Conservation (phyloP, 2,113 vertebrate genomes). For the Pteropus alecto region DNA sequence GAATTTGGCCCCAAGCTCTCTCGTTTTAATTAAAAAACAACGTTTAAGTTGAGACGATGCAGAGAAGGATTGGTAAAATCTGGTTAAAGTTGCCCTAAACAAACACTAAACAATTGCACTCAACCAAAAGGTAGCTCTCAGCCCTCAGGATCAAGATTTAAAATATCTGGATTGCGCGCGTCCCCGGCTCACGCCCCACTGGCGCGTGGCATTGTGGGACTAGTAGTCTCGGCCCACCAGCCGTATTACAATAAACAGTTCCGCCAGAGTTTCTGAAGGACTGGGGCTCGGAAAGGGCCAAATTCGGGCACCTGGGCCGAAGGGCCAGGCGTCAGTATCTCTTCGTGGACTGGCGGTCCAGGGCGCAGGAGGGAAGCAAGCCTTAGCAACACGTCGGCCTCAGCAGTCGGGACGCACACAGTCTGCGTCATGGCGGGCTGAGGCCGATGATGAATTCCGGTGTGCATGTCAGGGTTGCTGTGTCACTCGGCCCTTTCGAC, state of each 20-base stretch:
- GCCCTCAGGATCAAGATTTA: not conserved
- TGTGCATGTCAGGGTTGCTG: slow-evolving; percentile 72
- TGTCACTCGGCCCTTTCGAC: slow-evolving; percentile 78
- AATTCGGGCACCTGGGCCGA: fast-evolving
- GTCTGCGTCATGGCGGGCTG: slow-evolving; percentile 48
- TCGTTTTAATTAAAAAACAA: not conserved
- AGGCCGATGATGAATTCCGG: slow-evolving; percentile 52
- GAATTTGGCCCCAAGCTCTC: not conserved
- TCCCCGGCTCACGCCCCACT: fast-evolving
- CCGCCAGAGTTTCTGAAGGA: fast-evolving
- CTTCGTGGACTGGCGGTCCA: fast-evolving
- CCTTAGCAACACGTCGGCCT: too few relatives aligned
- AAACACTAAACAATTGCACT: fast-evolving
- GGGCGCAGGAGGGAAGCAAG: not conserved
- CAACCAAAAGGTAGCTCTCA: fast-evolving
- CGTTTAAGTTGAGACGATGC: not conserved
- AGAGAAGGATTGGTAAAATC: not conserved
- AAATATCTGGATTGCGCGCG: not conserved
- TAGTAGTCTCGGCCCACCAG: fast-evolving
- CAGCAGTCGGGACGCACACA: not conserved
- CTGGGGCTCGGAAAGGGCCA: not conserved
- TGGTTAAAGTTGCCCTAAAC: fast-evolving
- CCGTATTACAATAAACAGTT: fast-evolving
- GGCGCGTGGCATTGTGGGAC: slow-evolving; percentile 47
- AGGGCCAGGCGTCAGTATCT: fast-evolving